Base-by-base conservation (phyloP, 2,888 invertebrate species). In the Ennomos quercinarius region DNA sequence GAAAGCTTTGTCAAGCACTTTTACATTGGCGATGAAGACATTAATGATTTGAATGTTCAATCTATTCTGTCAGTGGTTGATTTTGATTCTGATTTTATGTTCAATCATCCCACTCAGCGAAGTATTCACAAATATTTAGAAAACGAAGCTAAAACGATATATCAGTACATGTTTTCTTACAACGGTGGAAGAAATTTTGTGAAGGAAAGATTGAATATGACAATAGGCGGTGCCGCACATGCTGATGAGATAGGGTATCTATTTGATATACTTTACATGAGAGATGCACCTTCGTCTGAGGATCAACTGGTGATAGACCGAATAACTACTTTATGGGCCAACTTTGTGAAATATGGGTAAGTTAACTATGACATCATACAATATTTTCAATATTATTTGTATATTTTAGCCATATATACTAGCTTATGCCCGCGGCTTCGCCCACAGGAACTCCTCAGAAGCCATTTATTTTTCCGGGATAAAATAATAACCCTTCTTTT, bases 311-410 rank as follows among this genome's bases (percentile, higher is more conserved):
- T 76, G 2, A 75, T 83, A 36, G 79, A 83, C 47, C 72, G 73
- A 10, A 68, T 84, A 10, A 83, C 83, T 8, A 73, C 78, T 8
- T 49, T 84, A 38, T 84, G 84, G 84, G 60, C 77, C 3, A 83
- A 83, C 63, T 83, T 83, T 64, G 82, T 70, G 9, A 84, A 83
- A 73, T 74, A 72, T 47, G 76, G 80, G 83, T 83, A 75, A 8
- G 74, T 27, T 27, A 27, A 27, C 6, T 4, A 4, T 6, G 6
- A 27, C 17, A 17, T 17, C 17, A 17, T 6, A 27, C 27, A 27
- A 27, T 27, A 27, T 6, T 6, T 27, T 27, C 27, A 17, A n/a
- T n/a, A n/a, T n/a, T n/a, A n/a, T n/a, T n/a, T n/a, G n/a, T 4
- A 17, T 17, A 17, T 17, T 17, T 17, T 1, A 17, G 17, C 17